Evolutionary conservation across 2,797 vertebrate species (phyloP).

Genomic region (Smutsia gigantea): DNA sequence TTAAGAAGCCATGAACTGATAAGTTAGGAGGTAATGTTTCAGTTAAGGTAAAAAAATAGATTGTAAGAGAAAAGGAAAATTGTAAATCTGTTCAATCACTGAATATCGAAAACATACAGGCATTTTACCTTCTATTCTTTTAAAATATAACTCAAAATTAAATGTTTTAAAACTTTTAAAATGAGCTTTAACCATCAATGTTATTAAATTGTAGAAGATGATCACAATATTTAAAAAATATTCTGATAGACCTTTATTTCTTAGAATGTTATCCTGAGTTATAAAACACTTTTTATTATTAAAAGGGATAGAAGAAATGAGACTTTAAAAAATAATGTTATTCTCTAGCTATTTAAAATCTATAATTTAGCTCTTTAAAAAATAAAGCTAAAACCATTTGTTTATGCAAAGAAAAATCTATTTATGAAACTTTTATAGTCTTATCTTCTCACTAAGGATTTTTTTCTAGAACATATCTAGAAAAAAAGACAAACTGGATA

Average conservation of each 20-base stretch:
- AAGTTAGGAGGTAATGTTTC: conserved; percentile 7
- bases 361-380: neutral
- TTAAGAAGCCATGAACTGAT: conserved; percentile 56
- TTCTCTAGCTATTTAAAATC: neutral
- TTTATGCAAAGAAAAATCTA: conserved; percentile 15
- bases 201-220: conserved; percentile 26
- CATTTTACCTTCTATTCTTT: neutral
- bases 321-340: neutral
- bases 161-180: conserved; percentile 9
- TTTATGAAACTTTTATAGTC: neutral
- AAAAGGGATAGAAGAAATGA: neutral
- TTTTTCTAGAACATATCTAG: neutral
- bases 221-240: neutral
- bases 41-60: conserved; percentile 45
- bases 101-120: neutral
- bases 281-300: neutral
- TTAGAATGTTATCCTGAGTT: neutral
- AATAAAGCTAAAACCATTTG: neutral
- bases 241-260: conserved; percentile 13
- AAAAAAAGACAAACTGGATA: neutral
- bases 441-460: neutral
- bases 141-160: conserved; percentile 32
- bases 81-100: neutral
- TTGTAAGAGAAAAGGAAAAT: conserved; percentile 56
- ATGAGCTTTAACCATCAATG: neutral